Percentiles rank a stretch among this genome's conserved stretches.
phyloP scores from a whole-genome alignment of 2,113 vertebrate genomes.

The Mirza zaza region DNA sequence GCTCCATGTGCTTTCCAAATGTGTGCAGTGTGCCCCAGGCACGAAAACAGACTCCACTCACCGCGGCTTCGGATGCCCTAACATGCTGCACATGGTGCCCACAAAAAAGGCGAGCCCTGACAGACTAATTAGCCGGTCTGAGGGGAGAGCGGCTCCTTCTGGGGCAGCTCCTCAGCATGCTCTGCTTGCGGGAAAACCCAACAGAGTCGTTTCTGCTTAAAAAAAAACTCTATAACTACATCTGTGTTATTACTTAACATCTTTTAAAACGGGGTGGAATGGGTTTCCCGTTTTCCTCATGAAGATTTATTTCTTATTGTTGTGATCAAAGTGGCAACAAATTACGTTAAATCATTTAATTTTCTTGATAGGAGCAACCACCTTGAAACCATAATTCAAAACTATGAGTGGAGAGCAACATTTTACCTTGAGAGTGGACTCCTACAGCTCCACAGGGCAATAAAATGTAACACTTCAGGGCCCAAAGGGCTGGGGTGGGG shows the following conservation, averaged over 20 bases:
- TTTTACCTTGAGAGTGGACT: constrained; percentile 66
- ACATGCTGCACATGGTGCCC: constrained; percentile 82
- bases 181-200: constrained; percentile 72
- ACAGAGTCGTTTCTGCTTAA: constrained; percentile 67
- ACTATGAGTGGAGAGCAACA: constrained; percentile 76
- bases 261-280: constrained; percentile 77
- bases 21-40: constrained; percentile 85
- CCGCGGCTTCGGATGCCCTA: constrained; percentile 79
- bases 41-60: constrained; percentile 88
- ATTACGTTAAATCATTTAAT: constrained; percentile 82
- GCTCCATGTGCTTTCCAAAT: constrained; percentile 91
- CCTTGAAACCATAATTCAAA: constrained; percentile 80
- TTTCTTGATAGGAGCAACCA: constrained; percentile 82
- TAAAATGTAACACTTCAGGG: constrained; percentile 75
- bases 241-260: constrained; percentile 81
- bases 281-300: constrained; percentile 78
- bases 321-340: constrained; percentile 82
- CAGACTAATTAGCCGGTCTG: constrained; percentile 81
- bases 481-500: not conserved
- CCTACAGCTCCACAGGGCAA: constrained; percentile 67
- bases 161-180: constrained; percentile 62
- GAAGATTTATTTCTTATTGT: constrained; percentile 83
- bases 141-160: constrained; percentile 73
- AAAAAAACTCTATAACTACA: constrained; percentile 62
- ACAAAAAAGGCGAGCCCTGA: constrained; percentile 81